phyloP scores from a whole-genome alignment of 2,797 vertebrate species.

The Oreochromis mossambicus region DNA sequence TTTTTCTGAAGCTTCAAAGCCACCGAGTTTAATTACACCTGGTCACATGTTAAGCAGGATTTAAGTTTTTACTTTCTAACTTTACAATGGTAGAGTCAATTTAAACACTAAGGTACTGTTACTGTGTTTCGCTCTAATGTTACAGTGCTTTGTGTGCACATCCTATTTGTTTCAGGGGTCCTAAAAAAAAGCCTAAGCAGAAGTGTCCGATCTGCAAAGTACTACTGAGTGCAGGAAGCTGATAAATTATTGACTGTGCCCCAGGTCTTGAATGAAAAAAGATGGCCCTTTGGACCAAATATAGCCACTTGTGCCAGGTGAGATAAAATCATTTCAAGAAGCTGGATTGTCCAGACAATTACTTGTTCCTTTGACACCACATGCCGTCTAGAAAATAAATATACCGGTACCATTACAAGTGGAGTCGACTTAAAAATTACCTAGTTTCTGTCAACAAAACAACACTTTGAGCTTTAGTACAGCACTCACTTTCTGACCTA shows the following conservation, averaged over 20 bases:
- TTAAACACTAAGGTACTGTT: not conserved
- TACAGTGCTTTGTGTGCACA: not conserved
- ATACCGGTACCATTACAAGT: not conserved
- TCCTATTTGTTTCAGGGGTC: not conserved
- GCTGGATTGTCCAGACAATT: not conserved
- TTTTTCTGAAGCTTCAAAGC: not conserved
- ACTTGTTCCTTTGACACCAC: not conserved
- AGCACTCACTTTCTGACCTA: not conserved
- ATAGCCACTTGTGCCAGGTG: not conserved
- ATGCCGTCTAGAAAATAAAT: not conserved
- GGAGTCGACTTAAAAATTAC: not conserved
- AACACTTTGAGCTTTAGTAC: not conserved
- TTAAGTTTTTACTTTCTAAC: not conserved
- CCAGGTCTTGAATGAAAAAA: constrained; percentile 38
- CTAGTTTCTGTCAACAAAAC: not conserved
- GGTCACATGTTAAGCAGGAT: not conserved
- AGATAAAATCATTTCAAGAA: not conserved
- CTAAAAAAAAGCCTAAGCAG: constrained; percentile 5
- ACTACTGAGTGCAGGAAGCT: constrained; percentile 22
- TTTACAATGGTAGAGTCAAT: not conserved
- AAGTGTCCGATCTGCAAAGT: constrained; percentile 17
- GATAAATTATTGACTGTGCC: constrained; percentile 52
- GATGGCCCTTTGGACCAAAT: constrained; percentile 6
- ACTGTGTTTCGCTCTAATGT: not conserved
- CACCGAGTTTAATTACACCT: not conserved